These are phyloP conservation scores for Tetramorium bicarinatum DNA, from an alignment of 2,888 invertebrate species.

Conservation along the genomic window DNA sequence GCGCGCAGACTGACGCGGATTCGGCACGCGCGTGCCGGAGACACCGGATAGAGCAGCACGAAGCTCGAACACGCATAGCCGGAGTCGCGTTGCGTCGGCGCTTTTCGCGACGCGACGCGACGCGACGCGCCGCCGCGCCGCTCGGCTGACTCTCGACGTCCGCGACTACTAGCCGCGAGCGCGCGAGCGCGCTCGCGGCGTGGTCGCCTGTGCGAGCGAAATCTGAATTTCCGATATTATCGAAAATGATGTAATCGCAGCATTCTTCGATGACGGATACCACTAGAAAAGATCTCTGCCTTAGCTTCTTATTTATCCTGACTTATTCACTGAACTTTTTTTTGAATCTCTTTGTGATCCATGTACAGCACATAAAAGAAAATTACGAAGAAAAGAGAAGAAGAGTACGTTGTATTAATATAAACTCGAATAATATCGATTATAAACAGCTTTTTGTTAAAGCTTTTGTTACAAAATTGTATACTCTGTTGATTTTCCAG, in stretches of 20 bases:
- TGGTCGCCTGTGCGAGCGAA: not conserved
- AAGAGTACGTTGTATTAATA: not conserved
- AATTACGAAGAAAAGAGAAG: not conserved
- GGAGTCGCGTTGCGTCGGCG: constrained; percentile 7
- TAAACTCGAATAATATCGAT: not conserved
- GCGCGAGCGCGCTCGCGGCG: no score
- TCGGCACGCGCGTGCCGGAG: constrained; percentile 32
- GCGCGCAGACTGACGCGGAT: constrained; percentile 9
- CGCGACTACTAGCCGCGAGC: not conserved
- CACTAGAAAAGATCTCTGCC: not conserved
- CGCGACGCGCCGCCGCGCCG: constrained; percentile 10
- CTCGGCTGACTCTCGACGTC: not conserved
- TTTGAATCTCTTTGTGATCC: not conserved
- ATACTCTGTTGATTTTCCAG: not conserved
- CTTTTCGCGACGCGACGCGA: constrained; percentile 11
- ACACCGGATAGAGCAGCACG: constrained; percentile 19
- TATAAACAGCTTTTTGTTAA: not conserved
- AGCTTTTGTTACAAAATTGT: not conserved
- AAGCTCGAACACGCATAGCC: not conserved
- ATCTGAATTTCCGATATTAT: not conserved
- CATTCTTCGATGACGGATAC: not conserved
- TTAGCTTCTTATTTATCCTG: not conserved
- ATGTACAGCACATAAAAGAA: not conserved
- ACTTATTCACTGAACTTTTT: not conserved
- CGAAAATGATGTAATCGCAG: not conserved